Evolutionary conservation across 2,797 vertebrate species (phyloP).

Genomic region (Sebastes hubbsi): DNA sequence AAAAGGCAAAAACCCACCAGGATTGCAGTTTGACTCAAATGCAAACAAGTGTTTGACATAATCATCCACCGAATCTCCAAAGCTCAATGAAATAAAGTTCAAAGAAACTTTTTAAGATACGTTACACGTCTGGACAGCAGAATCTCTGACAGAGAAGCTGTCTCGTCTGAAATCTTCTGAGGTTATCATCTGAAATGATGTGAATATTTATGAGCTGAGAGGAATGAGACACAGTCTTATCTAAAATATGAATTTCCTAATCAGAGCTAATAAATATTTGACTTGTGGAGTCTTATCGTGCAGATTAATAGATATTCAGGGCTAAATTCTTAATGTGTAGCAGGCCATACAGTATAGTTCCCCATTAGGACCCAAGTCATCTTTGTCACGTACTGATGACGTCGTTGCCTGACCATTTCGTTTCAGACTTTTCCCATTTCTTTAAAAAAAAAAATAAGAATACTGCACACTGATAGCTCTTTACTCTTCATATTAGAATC

Average conservation of each 20-base stretch:
- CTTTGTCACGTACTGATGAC: constrained; percentile 70
- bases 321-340: constrained; percentile 84
- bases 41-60: constrained; percentile 35
- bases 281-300: constrained; percentile 79
- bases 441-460: constrained; percentile 6
- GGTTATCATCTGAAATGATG: constrained; percentile 75
- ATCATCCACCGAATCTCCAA: constrained; percentile 12
- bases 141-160: constrained; percentile 70
- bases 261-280: constrained; percentile 89
- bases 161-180: constrained; percentile 71
- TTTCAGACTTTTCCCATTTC: constrained; percentile 51
- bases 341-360: constrained; percentile 67
- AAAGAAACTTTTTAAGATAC: constrained; percentile 71
- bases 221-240: constrained; percentile 80
- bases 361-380: constrained; percentile 76
- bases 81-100: constrained; percentile 42
- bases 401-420: constrained; percentile 29
- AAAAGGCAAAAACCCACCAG: constrained; percentile 1
- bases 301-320: constrained; percentile 84
- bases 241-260: constrained; percentile 88
- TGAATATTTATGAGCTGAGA: constrained; percentile 82
- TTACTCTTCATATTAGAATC: background rate
- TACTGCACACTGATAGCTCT: background rate
- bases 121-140: constrained; percentile 55
- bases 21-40: constrained; percentile 13